Conservation (phyloP, 1,140 invertebrate species). For the Bombus cullumanus region DNA sequence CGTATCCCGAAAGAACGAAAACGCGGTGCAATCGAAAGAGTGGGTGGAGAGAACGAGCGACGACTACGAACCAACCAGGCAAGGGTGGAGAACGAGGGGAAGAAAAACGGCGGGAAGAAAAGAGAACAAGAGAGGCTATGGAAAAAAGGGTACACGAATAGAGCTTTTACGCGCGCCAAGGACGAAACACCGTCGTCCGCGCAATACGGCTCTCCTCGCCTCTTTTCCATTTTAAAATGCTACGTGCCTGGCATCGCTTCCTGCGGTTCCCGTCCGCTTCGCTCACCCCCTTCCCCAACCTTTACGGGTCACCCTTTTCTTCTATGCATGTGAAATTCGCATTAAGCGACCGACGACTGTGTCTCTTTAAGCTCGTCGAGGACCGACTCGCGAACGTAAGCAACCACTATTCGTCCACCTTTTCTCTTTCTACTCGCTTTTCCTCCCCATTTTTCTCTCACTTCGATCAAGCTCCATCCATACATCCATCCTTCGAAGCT, state of each 20-base stretch:
- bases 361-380: constrained; percentile 19
- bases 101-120: neutral
- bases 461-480: no score
- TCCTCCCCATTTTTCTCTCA: neutral
- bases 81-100: neutral
- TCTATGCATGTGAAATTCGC: constrained; percentile 72
- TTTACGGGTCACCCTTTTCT: constrained; percentile 25
- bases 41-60: neutral
- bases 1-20: neutral
- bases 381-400: constrained; percentile 22
- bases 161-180: constrained; percentile 57
- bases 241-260: constrained; percentile 74
- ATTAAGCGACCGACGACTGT: constrained; percentile 64
- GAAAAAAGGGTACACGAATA: constrained; percentile 28
- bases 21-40: constrained; percentile 22
- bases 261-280: constrained; percentile 42
- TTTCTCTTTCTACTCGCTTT: neutral
- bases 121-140: constrained; percentile 7
- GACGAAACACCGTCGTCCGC: constrained; percentile 62
- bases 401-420: constrained; percentile 8
- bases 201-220: constrained; percentile 37
- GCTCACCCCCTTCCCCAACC: neutral
- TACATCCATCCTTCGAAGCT: neutral
- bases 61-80: neutral
- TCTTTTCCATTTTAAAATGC: constrained; percentile 73